Evolutionary conservation across 2,797 vertebrate genomes (phyloP).

Genomic region (Hippopotamyrus pictus): DNA sequence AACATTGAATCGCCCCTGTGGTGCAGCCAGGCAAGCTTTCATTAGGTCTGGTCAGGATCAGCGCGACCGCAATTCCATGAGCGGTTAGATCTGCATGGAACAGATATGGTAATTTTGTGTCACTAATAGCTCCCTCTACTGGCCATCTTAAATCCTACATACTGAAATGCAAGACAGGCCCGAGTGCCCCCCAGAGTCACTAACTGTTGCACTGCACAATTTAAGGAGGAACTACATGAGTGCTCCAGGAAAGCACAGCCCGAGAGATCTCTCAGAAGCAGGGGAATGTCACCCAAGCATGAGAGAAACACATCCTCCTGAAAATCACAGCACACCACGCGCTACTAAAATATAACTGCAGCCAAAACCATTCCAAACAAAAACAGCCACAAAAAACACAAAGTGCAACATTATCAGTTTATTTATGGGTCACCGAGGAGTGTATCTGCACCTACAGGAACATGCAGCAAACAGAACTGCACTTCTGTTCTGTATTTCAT

Average conservation of each 20-base stretch:
- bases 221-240: background rate
- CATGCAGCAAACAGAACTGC: background rate
- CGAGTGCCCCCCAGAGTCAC: background rate
- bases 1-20: background rate
- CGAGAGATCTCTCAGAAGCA: background rate
- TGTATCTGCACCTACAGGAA: background rate
- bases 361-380: background rate
- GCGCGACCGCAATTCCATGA: background rate
- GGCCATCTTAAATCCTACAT: conserved; percentile 8
- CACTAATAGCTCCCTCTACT: conserved; percentile 24
- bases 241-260: background rate
- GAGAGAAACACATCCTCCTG: too few species aligned
- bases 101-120: background rate
- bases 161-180: background rate
- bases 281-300: background rate
- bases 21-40: background rate
- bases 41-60: background rate
- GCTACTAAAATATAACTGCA: background rate
- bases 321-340: background rate
- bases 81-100: background rate
- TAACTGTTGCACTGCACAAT: background rate
- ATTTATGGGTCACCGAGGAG: background rate
- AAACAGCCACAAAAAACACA: background rate
- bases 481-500: background rate
- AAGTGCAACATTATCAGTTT: background rate